These are phyloP conservation scores for Enoplosus armatus DNA, from an alignment of 2,797 vertebrate species.

Conservation along the genomic window DNA sequence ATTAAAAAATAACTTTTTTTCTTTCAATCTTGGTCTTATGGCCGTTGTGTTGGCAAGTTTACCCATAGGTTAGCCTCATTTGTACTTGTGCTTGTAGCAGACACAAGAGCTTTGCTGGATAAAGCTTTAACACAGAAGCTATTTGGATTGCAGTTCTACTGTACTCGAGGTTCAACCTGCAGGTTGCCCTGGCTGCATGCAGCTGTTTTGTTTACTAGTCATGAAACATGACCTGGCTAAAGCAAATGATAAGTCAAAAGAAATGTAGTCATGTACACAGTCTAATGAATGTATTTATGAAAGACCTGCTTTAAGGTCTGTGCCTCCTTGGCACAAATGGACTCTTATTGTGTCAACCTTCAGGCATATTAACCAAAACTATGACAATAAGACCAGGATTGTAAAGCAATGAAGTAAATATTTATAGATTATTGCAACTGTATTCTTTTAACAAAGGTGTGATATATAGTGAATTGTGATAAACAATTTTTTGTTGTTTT, in stretches of 20 bases:
- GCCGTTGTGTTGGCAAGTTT: not conserved
- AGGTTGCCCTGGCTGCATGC: not conserved
- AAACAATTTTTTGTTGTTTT: too few relatives aligned
- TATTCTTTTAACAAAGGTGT: not conserved
- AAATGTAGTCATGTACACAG: not conserved
- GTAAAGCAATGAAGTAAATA: not conserved
- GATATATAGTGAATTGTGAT: not conserved
- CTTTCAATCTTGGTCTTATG: not conserved
- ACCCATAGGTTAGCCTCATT: not conserved
- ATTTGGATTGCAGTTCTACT: not conserved
- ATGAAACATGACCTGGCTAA: not conserved
- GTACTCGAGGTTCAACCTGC: not conserved
- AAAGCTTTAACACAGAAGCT: not conserved
- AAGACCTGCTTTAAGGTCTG: not conserved
- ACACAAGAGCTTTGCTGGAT: not conserved
- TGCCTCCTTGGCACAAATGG: not conserved
- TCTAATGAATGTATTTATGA: not conserved
- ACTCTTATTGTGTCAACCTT: not conserved
- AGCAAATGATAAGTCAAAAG: not conserved
- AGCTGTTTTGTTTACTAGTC: not conserved
- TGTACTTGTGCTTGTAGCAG: not conserved
- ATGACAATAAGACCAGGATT: not conserved
- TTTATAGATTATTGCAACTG: not conserved
- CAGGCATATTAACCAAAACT: not conserved
- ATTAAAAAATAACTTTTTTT: not conserved